phyloP scores from a whole-genome alignment of 2,113 vertebrate genomes.

The Sinocyclocheilus anshuiensis region DNA sequence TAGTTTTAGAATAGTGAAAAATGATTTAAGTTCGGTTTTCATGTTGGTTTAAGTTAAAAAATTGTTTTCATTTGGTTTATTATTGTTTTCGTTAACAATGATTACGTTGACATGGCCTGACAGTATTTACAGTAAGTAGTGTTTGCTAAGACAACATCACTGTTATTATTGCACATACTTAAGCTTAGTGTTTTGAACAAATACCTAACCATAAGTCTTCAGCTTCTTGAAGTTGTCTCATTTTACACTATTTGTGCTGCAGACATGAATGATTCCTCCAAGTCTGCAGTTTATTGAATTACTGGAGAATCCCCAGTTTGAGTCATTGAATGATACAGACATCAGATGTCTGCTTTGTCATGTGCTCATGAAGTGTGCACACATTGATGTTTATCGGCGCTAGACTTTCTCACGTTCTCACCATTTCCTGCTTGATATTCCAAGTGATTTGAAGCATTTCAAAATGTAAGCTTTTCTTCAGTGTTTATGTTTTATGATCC shows the following conservation, averaged over 20 bases:
- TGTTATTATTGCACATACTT: not conserved
- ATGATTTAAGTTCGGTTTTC: not conserved
- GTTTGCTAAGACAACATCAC: not conserved
- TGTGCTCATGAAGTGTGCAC: conserved; percentile 68
- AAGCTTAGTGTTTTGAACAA: not conserved
- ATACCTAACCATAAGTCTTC: not conserved
- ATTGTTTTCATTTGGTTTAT: not conserved
- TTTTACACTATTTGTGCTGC: not conserved
- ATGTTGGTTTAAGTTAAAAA: not conserved
- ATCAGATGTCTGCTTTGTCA: conserved; percentile 30
- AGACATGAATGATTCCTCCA: not conserved
- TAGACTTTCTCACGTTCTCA: not conserved
- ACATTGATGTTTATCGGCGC: conserved; percentile 58
- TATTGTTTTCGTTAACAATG: not conserved
- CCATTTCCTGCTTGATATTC: not conserved
- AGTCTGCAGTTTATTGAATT: conserved; percentile 24
- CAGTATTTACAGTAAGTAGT: not conserved
- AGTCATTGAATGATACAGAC: conserved; percentile 30
- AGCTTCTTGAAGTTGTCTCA: not conserved
- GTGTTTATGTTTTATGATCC: not conserved
- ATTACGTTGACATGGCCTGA: not conserved
- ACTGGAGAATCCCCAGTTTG: not conserved
- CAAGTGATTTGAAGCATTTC: not conserved
- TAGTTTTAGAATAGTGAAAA: not conserved
- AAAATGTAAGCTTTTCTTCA: not conserved